Evolutionary conservation across 2,797 vertebrate genomes (phyloP).

Genomic region (Zenarchopterus dispar): DNA sequence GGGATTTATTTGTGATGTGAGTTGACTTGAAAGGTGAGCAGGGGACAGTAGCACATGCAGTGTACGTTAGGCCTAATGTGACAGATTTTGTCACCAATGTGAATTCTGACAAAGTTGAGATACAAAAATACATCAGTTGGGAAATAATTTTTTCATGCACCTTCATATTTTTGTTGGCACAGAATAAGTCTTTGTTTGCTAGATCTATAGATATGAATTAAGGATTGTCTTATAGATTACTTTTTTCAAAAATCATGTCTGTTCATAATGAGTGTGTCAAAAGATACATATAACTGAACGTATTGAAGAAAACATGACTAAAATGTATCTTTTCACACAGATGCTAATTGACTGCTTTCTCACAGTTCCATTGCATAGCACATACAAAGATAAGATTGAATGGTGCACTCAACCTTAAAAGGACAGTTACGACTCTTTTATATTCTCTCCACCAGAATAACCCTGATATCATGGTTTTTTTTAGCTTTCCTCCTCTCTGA

Average conservation of each 20-base stretch:
- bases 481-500: constrained; percentile 63
- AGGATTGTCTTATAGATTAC: no score
- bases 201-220: no score
- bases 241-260: background rate
- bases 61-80: background rate
- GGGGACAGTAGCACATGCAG: no score
- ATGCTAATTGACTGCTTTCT: constrained; percentile 11
- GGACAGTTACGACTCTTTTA: constrained; percentile 27
- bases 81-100: background rate
- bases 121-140: no score
- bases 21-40: constrained; percentile 5
- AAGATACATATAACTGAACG: constrained; percentile 9
- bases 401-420: constrained; percentile 9
- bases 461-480: constrained; percentile 60
- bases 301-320: background rate
- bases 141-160: no score
- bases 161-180: no score
- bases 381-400: constrained; percentile 9
- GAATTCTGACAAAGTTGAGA: no score
- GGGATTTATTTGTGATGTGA: constrained; percentile 10
- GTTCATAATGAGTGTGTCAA: background rate
- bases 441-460: constrained; percentile 45
- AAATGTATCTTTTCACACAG: constrained; percentile 8
- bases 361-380: background rate
- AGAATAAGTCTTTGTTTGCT: background rate